Conservation (phyloP, 1,140 invertebrate genomes). For the Antheraea mylitta region DNA sequence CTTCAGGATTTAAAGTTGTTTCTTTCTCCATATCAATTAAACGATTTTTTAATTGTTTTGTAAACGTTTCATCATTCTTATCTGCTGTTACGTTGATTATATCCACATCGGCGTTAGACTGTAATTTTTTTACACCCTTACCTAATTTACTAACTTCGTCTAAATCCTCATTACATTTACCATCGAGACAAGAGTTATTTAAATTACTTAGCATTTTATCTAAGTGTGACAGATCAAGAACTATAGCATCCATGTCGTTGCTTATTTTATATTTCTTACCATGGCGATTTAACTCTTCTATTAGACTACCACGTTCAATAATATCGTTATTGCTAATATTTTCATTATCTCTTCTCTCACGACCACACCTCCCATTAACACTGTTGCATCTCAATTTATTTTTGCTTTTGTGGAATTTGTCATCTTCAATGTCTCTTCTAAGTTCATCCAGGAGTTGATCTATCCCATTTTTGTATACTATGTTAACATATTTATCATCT, state of each 20-base stretch:
- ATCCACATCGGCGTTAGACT: slow-evolving; percentile 1
- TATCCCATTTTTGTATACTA: not conserved
- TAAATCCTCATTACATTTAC: too few relatives aligned
- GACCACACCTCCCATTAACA: slow-evolving; percentile 9
- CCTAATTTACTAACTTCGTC: not conserved
- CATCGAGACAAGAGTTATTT: not conserved
- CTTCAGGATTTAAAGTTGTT: not conserved
- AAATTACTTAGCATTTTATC: not conserved
- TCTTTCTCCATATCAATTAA: not conserved
- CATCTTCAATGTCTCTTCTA: slow-evolving; percentile 9
- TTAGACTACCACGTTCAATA: not conserved
- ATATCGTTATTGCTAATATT: not conserved
- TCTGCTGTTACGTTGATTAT: slow-evolving; percentile 11
- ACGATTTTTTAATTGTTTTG: slow-evolving; percentile 3
- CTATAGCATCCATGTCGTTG: slow-evolving; percentile 22
- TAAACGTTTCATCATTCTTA: slow-evolving; percentile 9
- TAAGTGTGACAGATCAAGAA: slow-evolving; percentile 18
- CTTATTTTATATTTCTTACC: slow-evolving; percentile 22
- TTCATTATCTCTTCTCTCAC: slow-evolving; percentile 12
- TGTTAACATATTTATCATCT: not conserved
- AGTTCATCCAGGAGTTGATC: slow-evolving; percentile 11
- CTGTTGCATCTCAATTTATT: slow-evolving; percentile 4
- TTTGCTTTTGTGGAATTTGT: not conserved
- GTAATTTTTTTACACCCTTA: not conserved
- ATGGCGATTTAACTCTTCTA: slow-evolving; percentile 1